Percentiles rank a stretch among this genome's conserved stretches.
Conservation (phyloP, 2,888 invertebrate genomes). For the Sminthurinus aureus region DNA sequence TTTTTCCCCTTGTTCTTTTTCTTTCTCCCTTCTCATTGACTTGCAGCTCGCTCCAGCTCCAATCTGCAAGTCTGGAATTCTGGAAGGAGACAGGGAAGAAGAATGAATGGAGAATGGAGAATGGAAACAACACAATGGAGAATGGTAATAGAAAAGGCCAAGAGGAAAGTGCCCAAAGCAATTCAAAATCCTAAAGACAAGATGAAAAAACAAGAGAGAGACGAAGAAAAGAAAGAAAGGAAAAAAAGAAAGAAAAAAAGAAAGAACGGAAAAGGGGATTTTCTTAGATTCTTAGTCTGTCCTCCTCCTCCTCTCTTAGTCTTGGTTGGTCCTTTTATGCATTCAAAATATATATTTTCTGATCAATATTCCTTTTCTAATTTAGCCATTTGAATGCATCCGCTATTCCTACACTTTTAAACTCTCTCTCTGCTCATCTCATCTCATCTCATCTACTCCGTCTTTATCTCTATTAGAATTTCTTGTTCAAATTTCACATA, state of each 20-base stretch:
- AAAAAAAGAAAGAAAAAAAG: not conserved
- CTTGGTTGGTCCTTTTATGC: not conserved
- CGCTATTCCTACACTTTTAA: conserved; percentile 17
- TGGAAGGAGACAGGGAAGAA: too few relatives aligned
- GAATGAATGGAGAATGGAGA: not conserved
- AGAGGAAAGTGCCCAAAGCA: not conserved
- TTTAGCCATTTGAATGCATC: conserved; percentile 43
- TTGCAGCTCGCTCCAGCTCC: too few relatives aligned
- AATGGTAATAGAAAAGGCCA: not conserved
- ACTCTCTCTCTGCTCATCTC: not conserved
- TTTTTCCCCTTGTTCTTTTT: not conserved
- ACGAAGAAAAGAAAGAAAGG: not conserved
- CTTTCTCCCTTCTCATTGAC: too few relatives aligned
- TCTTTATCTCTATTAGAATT: not conserved
- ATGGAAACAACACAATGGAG: not conserved
- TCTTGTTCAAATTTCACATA: not conserved
- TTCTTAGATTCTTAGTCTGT: not conserved
- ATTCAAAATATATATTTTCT: conserved; percentile 16
- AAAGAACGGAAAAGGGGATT: conserved; percentile 8
- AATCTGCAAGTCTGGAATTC: too few relatives aligned
- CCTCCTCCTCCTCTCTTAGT: not conserved
- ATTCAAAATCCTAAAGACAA: not conserved
- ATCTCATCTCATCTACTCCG: not conserved
- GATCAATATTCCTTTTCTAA: conserved; percentile 41
- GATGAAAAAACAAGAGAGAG: not conserved